Evolutionary conservation across 2,888 invertebrate genomes (phyloP).

Genomic region (Microctonus hyperodae): DNA sequence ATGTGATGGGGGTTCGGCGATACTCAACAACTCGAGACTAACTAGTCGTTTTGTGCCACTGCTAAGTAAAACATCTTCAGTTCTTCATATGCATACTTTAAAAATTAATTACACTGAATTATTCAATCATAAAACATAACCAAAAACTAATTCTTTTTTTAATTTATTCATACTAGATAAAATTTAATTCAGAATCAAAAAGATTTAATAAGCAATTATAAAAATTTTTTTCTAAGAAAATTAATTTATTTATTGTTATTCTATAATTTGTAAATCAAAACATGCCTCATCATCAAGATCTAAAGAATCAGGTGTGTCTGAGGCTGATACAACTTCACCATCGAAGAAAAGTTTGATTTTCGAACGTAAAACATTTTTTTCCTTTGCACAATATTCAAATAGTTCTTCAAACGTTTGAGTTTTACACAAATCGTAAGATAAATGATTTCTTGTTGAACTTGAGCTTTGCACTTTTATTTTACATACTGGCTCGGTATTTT

Average conservation of each 20-base stretch:
- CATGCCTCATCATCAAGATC: slow-evolving; percentile 57
- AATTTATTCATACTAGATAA: too few species aligned
- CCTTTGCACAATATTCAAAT: slow-evolving; percentile 43
- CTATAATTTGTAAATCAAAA: slow-evolving; percentile 48
- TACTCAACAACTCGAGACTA: background rate
- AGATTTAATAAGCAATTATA: background rate
- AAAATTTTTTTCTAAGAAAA: background rate
- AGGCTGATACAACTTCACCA: slow-evolving; percentile 48
- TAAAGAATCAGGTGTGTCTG: slow-evolving; percentile 53
- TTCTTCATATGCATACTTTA: background rate
- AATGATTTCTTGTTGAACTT: slow-evolving; percentile 41
- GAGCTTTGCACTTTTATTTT: slow-evolving; percentile 54
- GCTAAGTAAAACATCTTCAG: background rate
- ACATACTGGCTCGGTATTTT: slow-evolving; percentile 37
- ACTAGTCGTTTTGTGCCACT: background rate
- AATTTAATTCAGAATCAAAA: background rate
- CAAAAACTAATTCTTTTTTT: too few species aligned
- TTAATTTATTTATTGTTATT: slow-evolving; percentile 8
- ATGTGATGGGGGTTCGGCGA: background rate
- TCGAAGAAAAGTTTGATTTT: slow-evolving; percentile 55
- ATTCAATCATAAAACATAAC: too few species aligned
- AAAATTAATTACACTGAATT: too few species aligned
- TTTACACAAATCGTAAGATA: slow-evolving; percentile 42
- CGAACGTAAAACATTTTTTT: slow-evolving; percentile 44
- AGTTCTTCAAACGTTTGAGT: slow-evolving; percentile 45